Conservation (phyloP, 2,113 vertebrate species). For the Pelobates fuscus region DNA sequence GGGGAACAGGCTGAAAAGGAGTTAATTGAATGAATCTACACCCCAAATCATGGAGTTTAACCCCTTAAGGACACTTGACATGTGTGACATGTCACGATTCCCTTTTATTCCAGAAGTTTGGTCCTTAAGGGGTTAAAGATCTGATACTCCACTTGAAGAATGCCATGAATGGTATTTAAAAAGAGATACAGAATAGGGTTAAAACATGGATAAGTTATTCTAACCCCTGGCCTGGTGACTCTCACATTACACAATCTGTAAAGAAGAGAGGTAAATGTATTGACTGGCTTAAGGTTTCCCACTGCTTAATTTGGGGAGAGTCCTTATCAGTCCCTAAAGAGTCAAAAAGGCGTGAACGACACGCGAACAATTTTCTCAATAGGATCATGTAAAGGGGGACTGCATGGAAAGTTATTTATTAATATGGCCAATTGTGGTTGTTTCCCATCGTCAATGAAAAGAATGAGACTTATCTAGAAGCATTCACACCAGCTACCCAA, state of each 20-base stretch:
- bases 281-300: slow-evolving; percentile 68
- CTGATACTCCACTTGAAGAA: slow-evolving; percentile 78
- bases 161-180: slow-evolving; percentile 63
- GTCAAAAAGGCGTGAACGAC: slow-evolving; percentile 91
- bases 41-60: too few relatives aligned
- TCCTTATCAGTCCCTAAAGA: slow-evolving; percentile 74
- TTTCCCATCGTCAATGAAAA: slow-evolving; percentile 85
- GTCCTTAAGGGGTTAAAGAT: too few relatives aligned
- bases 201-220: slow-evolving; percentile 80
- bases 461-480: slow-evolving; percentile 75
- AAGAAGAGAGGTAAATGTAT: slow-evolving; percentile 63
- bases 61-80: too few relatives aligned
- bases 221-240: slow-evolving; percentile 87
- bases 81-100: too few relatives aligned
- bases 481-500: slow-evolving; percentile 81
- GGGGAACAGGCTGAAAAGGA: too few relatives aligned
- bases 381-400: slow-evolving; percentile 85
- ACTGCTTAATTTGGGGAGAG: slow-evolving; percentile 70
- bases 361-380: slow-evolving; percentile 97
- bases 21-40: too few relatives aligned
- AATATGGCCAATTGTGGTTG: slow-evolving; percentile 89
- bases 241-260: slow-evolving; percentile 71
- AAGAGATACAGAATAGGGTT: slow-evolving; percentile 77
- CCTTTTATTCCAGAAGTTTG: too few relatives aligned
- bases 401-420: slow-evolving; percentile 95